Evolutionary conservation across 2,113 vertebrate species (phyloP), one percentile per base, ranked within the genome.

Genomic region (Myxocyprinus asiaticus): DNA sequence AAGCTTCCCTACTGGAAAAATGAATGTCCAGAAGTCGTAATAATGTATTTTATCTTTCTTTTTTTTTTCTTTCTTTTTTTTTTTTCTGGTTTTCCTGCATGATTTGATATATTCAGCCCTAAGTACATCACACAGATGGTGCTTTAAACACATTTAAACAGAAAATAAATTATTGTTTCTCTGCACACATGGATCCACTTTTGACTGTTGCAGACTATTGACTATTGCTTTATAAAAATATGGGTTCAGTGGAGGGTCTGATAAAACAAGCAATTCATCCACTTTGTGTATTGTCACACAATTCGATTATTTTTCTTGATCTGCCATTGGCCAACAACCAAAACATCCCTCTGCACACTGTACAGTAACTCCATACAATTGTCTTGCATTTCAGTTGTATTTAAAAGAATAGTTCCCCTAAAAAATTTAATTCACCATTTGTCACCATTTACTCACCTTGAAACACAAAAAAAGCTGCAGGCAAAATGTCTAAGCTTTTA

Each of bases 271-370:
- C 15, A 22, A 80, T 72, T 72, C 66, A 15, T 48, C 62, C 67
- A 64, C 80, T 71, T 55, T 70, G 14, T 17, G 58, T 61, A 45
- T 66, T 56, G 61, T 73, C 81, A 79, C 69, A 78, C 12, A 79
- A 48, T 68, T 58, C 73, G 62, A 77, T 77, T 72, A 67, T 63
- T 76, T 85, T 82, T 59, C 67, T 67, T 50, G 22, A 33, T 79
- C 15, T 77, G 33, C 47, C 9, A 70, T 43, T 64, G 42, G 70
- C 71, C 71, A 75, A 62, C 58, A 55, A 73, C 73, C 33, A 79
- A 62, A 84, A 71, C 75, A 44, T 64, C 17, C 4, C 59, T 69
- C 47, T 69, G 75, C 66, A 81, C 61, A 44, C 22, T 33, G 22
- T 33, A 33, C 22, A 33, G 22, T 33, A 33, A 33, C 22, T 33